These are phyloP conservation scores for Drosophila rufa DNA, from an alignment of 1,140 invertebrate species.

Conservation along the genomic window DNA sequence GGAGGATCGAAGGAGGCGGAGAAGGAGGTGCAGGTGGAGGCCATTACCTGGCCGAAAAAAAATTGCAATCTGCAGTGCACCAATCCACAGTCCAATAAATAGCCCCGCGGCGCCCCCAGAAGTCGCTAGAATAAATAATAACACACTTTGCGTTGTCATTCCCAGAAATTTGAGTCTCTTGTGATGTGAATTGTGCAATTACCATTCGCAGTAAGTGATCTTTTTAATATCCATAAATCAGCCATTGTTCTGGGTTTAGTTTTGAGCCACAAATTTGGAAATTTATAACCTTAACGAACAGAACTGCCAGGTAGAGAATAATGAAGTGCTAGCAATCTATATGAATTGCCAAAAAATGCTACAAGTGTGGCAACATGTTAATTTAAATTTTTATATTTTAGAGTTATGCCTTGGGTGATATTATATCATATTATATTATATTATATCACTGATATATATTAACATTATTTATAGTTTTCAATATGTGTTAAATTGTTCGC, in stretches of 20 bases:
- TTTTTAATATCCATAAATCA: constrained; percentile 37
- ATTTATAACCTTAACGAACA: background rate
- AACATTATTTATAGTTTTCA: background rate
- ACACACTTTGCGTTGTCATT: constrained; percentile 44
- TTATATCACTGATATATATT: background rate
- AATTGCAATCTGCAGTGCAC: constrained; percentile 10
- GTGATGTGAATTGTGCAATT: constrained; percentile 9
- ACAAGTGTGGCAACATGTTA: background rate
- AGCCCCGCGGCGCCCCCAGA: constrained; percentile 21
- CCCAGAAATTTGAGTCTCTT: constrained; percentile 24
- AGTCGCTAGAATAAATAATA: constrained; percentile 52
- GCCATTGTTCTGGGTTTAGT: constrained; percentile 13
- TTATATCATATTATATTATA: too few relatives aligned
- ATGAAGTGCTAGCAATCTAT: background rate
- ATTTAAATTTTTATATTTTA: background rate
- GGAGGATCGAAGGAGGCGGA: constrained; percentile 11
- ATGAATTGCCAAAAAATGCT: background rate
- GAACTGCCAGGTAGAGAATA: background rate
- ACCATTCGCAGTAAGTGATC: constrained; percentile 23
- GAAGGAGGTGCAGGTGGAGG: constrained; percentile 10
- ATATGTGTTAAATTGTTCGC: background rate
- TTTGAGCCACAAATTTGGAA: background rate
- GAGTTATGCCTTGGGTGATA: background rate
- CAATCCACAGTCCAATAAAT: constrained; percentile 18
- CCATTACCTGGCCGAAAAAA: constrained; percentile 26